Conservation (phyloP, 2,113 vertebrate species). For the Odocoileus hemionus region DNA sequence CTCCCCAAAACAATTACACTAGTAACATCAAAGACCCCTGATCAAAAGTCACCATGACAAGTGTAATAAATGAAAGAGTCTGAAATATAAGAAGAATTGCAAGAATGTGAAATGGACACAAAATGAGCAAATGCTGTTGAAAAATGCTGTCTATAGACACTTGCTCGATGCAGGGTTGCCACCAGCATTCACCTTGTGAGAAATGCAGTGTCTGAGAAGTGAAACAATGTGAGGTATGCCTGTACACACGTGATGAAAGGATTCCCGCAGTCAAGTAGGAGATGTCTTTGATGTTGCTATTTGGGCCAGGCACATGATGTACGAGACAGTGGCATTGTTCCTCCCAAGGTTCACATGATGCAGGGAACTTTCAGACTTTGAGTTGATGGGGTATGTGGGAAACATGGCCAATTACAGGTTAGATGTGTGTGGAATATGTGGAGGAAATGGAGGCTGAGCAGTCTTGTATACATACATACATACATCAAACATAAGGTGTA, state of each 20-base stretch:
- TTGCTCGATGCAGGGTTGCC: background rate
- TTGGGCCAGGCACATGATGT: rapidly evolving
- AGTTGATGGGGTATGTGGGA: background rate
- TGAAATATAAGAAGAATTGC: background rate
- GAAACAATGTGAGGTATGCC: background rate
- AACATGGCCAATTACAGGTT: background rate
- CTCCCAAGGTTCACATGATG: background rate
- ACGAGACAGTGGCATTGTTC: no score
- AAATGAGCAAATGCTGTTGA: background rate
- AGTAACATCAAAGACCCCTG: background rate
- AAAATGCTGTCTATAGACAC: background rate
- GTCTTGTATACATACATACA: background rate
- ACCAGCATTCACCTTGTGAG: background rate
- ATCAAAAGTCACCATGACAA: background rate
- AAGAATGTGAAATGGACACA: background rate
- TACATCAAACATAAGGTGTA: background rate
- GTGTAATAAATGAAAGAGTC: background rate
- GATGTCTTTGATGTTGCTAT: background rate
- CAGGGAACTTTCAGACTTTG: background rate
- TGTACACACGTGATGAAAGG: background rate
- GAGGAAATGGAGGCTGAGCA: background rate
- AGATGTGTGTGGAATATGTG: background rate
- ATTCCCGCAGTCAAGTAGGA: rapidly evolving
- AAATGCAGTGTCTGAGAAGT: background rate
- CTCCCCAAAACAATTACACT: background rate